Evolutionary conservation across 2,888 invertebrate genomes (phyloP).

Genomic region (Torymus texanus): DNA sequence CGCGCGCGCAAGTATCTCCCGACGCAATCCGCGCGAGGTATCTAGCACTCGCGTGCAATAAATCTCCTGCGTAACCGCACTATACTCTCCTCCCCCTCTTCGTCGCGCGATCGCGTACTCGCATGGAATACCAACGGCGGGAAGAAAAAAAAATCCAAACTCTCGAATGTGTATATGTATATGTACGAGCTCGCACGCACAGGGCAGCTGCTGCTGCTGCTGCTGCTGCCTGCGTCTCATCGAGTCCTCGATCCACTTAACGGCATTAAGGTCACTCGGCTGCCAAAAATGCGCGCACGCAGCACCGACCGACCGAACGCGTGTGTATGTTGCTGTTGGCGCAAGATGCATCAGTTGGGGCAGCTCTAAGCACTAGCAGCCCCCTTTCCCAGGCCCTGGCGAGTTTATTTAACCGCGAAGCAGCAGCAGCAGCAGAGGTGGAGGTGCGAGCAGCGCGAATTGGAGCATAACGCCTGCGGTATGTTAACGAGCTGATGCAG

Average conservation of each 20-base stretch:
- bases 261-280: constrained; percentile 24
- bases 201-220: too few species aligned
- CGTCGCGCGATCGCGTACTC: neutral
- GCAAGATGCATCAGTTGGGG: constrained; percentile 17
- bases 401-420: constrained; percentile 13
- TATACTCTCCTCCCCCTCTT: neutral
- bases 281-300: constrained; percentile 14
- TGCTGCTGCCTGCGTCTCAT: neutral
- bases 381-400: constrained; percentile 30
- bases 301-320: too few species aligned
- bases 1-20: constrained; percentile 10
- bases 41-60: constrained; percentile 2
- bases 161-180: too few species aligned
- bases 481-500: constrained; percentile 57
- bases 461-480: constrained; percentile 58
- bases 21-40: constrained; percentile 18
- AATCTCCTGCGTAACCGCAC: constrained; percentile 12
- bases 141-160: neutral
- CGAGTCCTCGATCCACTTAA: constrained; percentile 30
- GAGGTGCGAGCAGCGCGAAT: constrained; percentile 56
- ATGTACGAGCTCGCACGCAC: too few species aligned
- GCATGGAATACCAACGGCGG: constrained; percentile 4
- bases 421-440: neutral
- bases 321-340: neutral
- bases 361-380: neutral